Conservation (phyloP, 2,797 vertebrate species). For the Lacerta viridis region DNA sequence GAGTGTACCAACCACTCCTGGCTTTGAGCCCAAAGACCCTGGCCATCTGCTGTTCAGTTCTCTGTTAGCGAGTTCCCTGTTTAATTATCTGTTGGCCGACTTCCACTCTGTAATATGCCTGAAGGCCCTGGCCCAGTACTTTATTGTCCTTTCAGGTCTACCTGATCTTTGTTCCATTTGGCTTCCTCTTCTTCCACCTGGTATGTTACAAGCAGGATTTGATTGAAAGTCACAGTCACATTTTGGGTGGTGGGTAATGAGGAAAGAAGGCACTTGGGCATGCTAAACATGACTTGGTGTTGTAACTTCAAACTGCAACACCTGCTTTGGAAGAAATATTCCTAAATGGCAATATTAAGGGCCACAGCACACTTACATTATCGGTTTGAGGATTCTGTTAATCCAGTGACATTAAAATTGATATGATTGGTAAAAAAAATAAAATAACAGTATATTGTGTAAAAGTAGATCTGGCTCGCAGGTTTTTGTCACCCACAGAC, state of each 20-base stretch:
- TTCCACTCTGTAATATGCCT: slow-evolving; percentile 42
- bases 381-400: background rate
- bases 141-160: slow-evolving; percentile 46
- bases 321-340: slow-evolving; percentile 24
- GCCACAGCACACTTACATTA: background rate
- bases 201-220: slow-evolving; percentile 28
- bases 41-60: slow-evolving; percentile 42
- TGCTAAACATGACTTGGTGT: slow-evolving; percentile 15
- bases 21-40: slow-evolving; percentile 42
- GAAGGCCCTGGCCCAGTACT: slow-evolving; percentile 34
- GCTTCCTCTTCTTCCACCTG: slow-evolving; percentile 35
- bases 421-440: background rate
- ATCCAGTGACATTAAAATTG: background rate
- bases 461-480: background rate
- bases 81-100: slow-evolving; percentile 50
- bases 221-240: slow-evolving; percentile 26
- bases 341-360: background rate
- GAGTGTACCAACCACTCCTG: slow-evolving; percentile 31
- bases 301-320: background rate
- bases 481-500: background rate
- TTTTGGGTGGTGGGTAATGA: slow-evolving; percentile 34
- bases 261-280: background rate
- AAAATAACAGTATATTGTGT: background rate
- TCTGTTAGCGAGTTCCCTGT: slow-evolving; percentile 36
- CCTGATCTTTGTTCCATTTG: slow-evolving; percentile 51